Conservation (phyloP, 2,888 invertebrate genomes). For the Candidula unifasciata region DNA sequence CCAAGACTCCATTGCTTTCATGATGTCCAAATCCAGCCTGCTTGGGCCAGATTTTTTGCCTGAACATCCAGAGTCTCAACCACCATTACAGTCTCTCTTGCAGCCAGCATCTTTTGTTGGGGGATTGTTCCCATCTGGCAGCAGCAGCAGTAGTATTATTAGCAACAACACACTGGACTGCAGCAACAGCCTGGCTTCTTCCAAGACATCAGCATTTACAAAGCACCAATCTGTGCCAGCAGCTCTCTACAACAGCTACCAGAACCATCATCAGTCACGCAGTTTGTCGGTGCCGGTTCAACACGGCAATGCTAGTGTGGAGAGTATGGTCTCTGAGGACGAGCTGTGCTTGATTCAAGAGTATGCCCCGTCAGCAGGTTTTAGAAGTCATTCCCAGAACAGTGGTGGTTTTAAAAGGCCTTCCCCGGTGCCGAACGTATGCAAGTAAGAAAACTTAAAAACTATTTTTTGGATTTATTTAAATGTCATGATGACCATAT, state of each 20-base stretch:
- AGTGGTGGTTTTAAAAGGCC: slow-evolving; percentile 39
- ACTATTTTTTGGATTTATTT: background rate
- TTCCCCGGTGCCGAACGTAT: slow-evolving; percentile 1
- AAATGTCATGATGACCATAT: background rate
- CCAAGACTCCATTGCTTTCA: slow-evolving; percentile 18
- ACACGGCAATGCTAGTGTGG: background rate
- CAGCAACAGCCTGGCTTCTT: slow-evolving; percentile 10
- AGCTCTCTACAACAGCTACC: background rate
- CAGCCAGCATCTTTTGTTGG: background rate
- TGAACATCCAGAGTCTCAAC: slow-evolving; percentile 25
- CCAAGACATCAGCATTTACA: slow-evolving; percentile 37
- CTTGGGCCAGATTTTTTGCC: slow-evolving; percentile 15
- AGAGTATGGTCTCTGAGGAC: slow-evolving; percentile 9
- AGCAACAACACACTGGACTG: background rate
- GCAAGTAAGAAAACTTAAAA: slow-evolving; percentile 30
- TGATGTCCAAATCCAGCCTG: slow-evolving; percentile 15
- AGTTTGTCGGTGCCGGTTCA: slow-evolving; percentile 39
- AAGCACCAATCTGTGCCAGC: slow-evolving; percentile 14
- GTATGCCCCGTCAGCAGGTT: slow-evolving; percentile 16
- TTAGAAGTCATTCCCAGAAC: slow-evolving; percentile 40
- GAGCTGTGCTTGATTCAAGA: slow-evolving; percentile 26
- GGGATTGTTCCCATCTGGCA: background rate
- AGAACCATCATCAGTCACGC: slow-evolving; percentile 33
- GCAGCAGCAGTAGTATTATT: background rate
- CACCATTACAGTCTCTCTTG: background rate